Percentiles rank a stretch among this genome's conserved stretches.
phyloP scores from a whole-genome alignment of 30 jellyfish, hydroid and myxozoan species.

The Cassiopea xamachana region DNA sequence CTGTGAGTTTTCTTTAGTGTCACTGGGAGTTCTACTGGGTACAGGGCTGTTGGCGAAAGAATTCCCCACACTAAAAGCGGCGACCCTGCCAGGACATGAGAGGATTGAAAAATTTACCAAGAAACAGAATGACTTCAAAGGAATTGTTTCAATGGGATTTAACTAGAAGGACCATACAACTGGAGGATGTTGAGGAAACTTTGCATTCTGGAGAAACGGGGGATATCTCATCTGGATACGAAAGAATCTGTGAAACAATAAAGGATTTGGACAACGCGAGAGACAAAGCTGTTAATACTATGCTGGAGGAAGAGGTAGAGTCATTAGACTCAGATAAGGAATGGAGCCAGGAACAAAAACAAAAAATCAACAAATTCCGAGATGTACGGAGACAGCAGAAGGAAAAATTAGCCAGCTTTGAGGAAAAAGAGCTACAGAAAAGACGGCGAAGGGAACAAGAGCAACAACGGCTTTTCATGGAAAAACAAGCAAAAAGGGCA shows the following conservation, averaged over 20 bases:
- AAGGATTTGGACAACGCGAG: slow-evolving; percentile 40
- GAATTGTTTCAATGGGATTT: slow-evolving; percentile 1
- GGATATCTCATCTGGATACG: slow-evolving; percentile 19
- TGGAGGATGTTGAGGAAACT: slow-evolving; percentile 12
- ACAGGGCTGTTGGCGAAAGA: slow-evolving; percentile 5
- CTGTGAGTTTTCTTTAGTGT: slow-evolving; percentile 17
- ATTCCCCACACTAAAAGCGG: slow-evolving; percentile 51
- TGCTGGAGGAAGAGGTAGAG: slow-evolving; percentile 42
- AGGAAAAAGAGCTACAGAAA: slow-evolving; percentile 6
- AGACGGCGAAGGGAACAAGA: slow-evolving; percentile 30
- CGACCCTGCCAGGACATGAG: slow-evolving; percentile 34
- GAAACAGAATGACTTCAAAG: slow-evolving; percentile 9
- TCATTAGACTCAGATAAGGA: slow-evolving; percentile 7
- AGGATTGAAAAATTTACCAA: slow-evolving; percentile 6
- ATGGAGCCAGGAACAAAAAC: slow-evolving; percentile 21
- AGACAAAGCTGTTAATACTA: slow-evolving; percentile 23
- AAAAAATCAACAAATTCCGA: slow-evolving; percentile 23
- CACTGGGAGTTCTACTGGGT: slow-evolving; percentile 32
- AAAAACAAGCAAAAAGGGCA: slow-evolving; percentile 17
- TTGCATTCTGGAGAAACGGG: slow-evolving; percentile 11
- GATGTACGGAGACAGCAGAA: slow-evolving; percentile 24
- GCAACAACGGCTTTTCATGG: slow-evolving; percentile 10
- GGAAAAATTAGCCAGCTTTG: slow-evolving; percentile 30
- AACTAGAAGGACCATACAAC: neutral
- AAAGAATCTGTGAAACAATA: slow-evolving; percentile 13